Base-by-base conservation (phyloP, 2,797 vertebrate genomes). In the Iguana delicatissima region DNA sequence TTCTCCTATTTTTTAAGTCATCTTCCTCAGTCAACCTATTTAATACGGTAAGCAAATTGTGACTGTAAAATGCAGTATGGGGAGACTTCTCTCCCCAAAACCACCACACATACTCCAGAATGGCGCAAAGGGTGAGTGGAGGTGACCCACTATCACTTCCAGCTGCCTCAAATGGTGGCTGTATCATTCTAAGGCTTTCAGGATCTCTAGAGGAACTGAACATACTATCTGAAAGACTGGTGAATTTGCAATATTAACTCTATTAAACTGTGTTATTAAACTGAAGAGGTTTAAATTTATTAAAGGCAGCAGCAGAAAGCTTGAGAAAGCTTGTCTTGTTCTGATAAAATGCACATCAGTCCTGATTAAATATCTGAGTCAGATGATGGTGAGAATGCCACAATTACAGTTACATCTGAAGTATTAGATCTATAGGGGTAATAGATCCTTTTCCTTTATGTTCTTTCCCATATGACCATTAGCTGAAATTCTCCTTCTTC, bases 231-330 rank as follows among this genome's bases (percentile, higher is more conserved):
- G 7, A 35, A 57, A 57, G 52, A 59, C n/a, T 59, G 55, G 52
- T 20, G 52, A 4, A 83, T 10, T 62, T 57, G 55, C 59, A 18
- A 22, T 35, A 16, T 84, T 84, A 69, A 29, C 38, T 84, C 83
- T 84, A 4, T 84, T 42, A 69, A 4, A 64, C 18, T 69, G 16
- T 50, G 26, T 42, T 42, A 26, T 84, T 84, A 67, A 69, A 69
- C 46, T 84, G 62, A 84, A 38, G 13, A 32, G 26, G 38, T 84
- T 84, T 50, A 50, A 84, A 64, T 62, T 26, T 84, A 85, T 85
- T 50, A 72, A 85, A 46, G 26, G 79, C 46, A 69, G 72, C 35
- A 46, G 38, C 14, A 64, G 29, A 67, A 4, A 67, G 22, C 64
- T 24, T 67, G 22, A 24, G 24, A 67, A 67, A 29, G 20, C 24